Conservation (phyloP, 2,113 vertebrate genomes). For the Ameiurus melas region DNA sequence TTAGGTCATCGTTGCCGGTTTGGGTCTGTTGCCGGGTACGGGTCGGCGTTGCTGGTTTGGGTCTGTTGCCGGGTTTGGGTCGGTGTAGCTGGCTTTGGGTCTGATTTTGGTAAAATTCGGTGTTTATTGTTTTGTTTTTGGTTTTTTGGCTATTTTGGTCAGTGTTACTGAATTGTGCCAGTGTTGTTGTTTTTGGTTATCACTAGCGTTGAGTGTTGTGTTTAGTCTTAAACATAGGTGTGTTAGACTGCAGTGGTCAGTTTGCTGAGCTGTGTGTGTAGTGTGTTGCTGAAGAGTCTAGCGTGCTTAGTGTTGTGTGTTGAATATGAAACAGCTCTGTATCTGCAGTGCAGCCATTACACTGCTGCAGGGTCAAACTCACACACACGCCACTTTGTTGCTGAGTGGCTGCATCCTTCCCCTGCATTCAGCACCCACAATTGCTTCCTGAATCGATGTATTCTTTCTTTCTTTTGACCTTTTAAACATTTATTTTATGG, state of each 20-base stretch:
- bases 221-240: not conserved
- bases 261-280: conserved; percentile 13
- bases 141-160: not conserved
- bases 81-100: too few species aligned
- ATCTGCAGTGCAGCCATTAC: conserved; percentile 52
- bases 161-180: not conserved
- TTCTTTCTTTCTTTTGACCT: conserved; percentile 8
- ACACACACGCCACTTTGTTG: conserved; percentile 15
- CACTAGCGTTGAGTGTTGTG: not conserved
- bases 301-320: conserved; percentile 21
- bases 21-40: not conserved
- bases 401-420: conserved; percentile 12
- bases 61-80: not conserved
- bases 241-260: not conserved
- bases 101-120: not conserved
- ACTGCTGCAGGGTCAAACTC: conserved; percentile 33
- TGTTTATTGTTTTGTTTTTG: not conserved
- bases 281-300: conserved; percentile 27
- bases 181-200: not conserved
- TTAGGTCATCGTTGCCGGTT: not conserved
- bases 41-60: not conserved
- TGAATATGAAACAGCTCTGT: conserved; percentile 53
- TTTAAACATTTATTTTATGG: conserved; percentile 2
- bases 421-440: conserved; percentile 20
- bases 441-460: conserved; percentile 14